Conservation (phyloP, 2,888 invertebrate genomes). For the Boloria euphrosyne region DNA sequence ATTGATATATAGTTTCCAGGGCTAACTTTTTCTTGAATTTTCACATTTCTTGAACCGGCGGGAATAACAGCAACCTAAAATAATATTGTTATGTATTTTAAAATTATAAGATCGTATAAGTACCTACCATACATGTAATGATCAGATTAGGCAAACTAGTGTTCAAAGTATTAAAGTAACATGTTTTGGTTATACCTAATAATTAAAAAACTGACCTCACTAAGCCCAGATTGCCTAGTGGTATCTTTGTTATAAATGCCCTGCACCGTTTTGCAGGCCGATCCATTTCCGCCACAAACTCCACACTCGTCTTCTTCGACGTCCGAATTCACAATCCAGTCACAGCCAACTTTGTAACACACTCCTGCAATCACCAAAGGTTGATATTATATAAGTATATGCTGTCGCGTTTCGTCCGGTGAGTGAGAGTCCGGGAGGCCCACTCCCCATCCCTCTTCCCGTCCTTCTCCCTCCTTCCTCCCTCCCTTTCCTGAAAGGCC, state of each 20-base stretch:
- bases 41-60: constrained; percentile 89
- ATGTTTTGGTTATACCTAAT: constrained; percentile 55
- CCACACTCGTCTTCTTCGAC: constrained; percentile 92
- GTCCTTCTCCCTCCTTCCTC: too few species aligned
- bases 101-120: background rate
- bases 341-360: constrained; percentile 93
- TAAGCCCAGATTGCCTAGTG: constrained; percentile 80
- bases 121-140: background rate
- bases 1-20: constrained; percentile 92
- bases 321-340: constrained; percentile 92
- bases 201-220: constrained; percentile 65
- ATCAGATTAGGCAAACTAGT: background rate
- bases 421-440: too few species aligned
- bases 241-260: constrained; percentile 87
- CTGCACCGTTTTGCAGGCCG: constrained; percentile 89
- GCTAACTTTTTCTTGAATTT: constrained; percentile 88
- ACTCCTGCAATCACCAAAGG: constrained; percentile 54
- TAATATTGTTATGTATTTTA: constrained; percentile 5
- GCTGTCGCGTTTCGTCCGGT: too few species aligned
- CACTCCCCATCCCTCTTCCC: too few species aligned
- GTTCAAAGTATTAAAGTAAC: background rate
- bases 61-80: constrained; percentile 87
- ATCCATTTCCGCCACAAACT: constrained; percentile 92
- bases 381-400: too few species aligned
- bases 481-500: too few species aligned